Percentiles rank a stretch among this genome's conserved stretches.
These are phyloP conservation scores for Melinopterus prodromus DNA, from an alignment of 2,888 invertebrate genomes.

Conservation along the genomic window DNA sequence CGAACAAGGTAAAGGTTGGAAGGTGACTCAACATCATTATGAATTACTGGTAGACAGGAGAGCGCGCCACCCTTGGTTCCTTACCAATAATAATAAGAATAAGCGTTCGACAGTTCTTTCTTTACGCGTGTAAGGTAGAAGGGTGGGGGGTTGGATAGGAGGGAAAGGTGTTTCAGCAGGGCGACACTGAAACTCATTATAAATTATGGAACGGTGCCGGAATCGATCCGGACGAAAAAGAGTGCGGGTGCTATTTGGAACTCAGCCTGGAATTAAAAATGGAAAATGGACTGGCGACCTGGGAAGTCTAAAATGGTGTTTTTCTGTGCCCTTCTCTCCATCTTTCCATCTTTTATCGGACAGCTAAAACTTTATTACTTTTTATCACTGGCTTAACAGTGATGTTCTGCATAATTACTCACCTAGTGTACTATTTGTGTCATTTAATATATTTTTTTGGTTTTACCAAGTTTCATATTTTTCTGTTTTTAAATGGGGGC, in stretches of 20 bases:
- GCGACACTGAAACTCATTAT: neutral
- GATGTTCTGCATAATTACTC: no score
- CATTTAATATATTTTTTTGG: no score
- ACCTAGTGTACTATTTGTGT: no score
- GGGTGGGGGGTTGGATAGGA: neutral
- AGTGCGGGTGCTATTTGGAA: neutral
- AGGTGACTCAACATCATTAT: conserved; percentile 39
- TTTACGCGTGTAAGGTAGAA: neutral
- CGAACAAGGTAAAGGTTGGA: conserved; percentile 41
- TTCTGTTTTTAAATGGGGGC: no score
- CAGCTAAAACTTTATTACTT: neutral
- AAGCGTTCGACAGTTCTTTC: neutral
- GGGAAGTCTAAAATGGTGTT: neutral
- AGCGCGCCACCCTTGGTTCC: neutral
- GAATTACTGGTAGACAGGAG: conserved; percentile 27
- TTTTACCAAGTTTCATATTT: no score
- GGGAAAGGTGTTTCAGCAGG: neutral
- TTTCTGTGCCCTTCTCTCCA: neutral
- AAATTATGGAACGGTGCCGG: neutral
- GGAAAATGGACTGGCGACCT: neutral
- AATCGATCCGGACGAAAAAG: neutral
- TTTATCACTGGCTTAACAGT: no score
- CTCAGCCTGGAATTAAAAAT: neutral
- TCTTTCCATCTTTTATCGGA: neutral
- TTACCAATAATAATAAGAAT: neutral